Conservation (phyloP, 2,797 vertebrate genomes). For the Pelobates cultripes region DNA sequence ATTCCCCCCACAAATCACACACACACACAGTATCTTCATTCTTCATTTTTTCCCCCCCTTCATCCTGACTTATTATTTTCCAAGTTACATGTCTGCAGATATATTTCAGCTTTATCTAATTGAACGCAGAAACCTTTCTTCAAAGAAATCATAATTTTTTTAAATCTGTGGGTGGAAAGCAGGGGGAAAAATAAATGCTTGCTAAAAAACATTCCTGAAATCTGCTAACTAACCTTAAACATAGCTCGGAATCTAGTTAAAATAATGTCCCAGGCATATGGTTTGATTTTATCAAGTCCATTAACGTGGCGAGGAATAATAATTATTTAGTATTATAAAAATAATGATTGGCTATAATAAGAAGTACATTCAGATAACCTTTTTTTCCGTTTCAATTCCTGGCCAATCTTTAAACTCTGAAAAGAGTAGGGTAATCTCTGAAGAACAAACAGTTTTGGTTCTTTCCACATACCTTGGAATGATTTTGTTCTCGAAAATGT, state of each 20-base stretch:
- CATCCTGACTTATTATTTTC: conserved; percentile 3
- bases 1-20: conserved; percentile 23
- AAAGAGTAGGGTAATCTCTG: conserved; percentile 19
- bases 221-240: conserved; percentile 55
- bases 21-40: neutral
- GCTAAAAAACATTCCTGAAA: conserved; percentile 41
- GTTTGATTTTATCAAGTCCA: conserved; percentile 55
- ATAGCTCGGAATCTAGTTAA: conserved; percentile 44
- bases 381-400: conserved; percentile 3
- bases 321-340: conserved; percentile 54
- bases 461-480: conserved; percentile 19
- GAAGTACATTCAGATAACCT: conserved; percentile 48
- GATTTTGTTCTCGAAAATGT: neutral
- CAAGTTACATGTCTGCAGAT: conserved; percentile 26
- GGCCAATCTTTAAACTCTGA: conserved; percentile 13
- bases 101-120: conserved; percentile 40
- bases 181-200: conserved; percentile 24
- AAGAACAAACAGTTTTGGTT: conserved; percentile 30
- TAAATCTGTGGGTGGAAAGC: conserved; percentile 48
- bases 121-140: conserved; percentile 45
- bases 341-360: conserved; percentile 46
- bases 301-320: conserved; percentile 53
- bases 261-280: conserved; percentile 47
- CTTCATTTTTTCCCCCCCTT: neutral
- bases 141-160: conserved; percentile 49